A percentile compares a stretch with the other conserved stretches of the same genome.
phyloP scores from a whole-genome alignment of 1,140 invertebrate species.

The Aphelenchoides besseyi region DNA sequence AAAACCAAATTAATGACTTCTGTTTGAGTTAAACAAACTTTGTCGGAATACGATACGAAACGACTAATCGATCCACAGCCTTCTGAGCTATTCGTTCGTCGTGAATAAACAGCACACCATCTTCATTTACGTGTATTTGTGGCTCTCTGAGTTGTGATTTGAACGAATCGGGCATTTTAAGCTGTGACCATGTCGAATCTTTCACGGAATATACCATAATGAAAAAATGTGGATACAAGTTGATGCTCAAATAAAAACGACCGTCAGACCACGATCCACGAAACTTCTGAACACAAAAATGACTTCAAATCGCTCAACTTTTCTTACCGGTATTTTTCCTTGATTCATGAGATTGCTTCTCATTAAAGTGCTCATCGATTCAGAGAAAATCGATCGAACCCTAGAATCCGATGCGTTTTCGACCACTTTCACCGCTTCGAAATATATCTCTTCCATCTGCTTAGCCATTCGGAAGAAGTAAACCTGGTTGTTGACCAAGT shows the following conservation, averaged over 20 bases:
- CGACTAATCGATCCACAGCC: neutral
- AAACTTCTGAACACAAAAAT: neutral
- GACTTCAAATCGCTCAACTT: neutral
- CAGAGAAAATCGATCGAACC: neutral
- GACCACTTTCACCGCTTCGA: constrained; percentile 6
- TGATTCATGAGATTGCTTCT: neutral
- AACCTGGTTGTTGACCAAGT: neutral
- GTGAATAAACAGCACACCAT: neutral
- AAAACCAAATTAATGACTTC: neutral
- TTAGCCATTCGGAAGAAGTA: constrained; percentile 3
- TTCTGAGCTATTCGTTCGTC: neutral
- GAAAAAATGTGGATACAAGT: neutral
- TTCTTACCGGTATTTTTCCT: neutral
- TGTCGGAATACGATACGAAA: neutral
- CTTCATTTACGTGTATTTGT: neutral
- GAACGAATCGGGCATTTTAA: neutral
- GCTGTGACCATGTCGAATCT: neutral
- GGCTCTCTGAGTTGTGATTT: neutral
- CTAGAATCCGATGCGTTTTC: neutral
- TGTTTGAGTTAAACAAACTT: neutral
- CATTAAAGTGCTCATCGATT: neutral
- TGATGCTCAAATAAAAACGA: constrained; percentile 6
- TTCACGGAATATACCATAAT: neutral
- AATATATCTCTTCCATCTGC: neutral
- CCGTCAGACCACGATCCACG: neutral